phyloP scores from a whole-genome alignment of 2,888 invertebrate genomes.

The Tetrapedia diversipes region DNA sequence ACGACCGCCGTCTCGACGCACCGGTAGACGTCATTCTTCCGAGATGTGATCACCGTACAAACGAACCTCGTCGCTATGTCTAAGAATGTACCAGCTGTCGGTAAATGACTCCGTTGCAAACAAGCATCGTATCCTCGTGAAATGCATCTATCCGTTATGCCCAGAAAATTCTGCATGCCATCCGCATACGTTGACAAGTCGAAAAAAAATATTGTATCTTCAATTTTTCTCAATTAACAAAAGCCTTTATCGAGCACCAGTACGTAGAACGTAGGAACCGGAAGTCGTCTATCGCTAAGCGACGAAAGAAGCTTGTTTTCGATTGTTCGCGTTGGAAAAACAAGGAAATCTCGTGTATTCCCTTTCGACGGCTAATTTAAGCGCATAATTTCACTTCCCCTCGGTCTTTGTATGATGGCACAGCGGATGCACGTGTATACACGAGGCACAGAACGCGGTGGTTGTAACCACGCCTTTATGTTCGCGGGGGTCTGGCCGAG shows the following conservation, averaged over 20 bases:
- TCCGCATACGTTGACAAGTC: neutral
- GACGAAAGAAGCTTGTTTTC: neutral
- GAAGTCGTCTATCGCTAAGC: neutral
- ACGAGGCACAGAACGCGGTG: constrained; percentile 26
- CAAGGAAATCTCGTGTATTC: neutral
- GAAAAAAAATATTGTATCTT: neutral
- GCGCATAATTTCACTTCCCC: constrained; percentile 17
- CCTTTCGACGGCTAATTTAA: constrained; percentile 30
- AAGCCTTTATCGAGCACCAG: neutral
- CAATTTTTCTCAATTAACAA: neutral
- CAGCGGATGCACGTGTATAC: constrained; percentile 40
- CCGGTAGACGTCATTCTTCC: constrained; percentile 77
- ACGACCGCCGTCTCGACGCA: constrained; percentile 73
- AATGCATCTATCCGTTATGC: constrained; percentile 11
- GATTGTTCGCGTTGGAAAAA: neutral
- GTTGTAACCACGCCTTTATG: constrained; percentile 59
- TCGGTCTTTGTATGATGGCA: neutral
- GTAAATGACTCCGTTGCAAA: constrained; percentile 21
- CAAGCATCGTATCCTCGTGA: neutral
- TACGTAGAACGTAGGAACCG: neutral
- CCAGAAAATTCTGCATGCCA: neutral
- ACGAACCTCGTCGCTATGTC: constrained; percentile 42
- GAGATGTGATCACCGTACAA: constrained; percentile 58
- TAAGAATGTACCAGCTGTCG: constrained; percentile 54
- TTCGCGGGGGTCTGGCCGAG: constrained; percentile 67